Conservation (phyloP, 2,888 invertebrate genomes). For the Oscheius onirici region DNA sequence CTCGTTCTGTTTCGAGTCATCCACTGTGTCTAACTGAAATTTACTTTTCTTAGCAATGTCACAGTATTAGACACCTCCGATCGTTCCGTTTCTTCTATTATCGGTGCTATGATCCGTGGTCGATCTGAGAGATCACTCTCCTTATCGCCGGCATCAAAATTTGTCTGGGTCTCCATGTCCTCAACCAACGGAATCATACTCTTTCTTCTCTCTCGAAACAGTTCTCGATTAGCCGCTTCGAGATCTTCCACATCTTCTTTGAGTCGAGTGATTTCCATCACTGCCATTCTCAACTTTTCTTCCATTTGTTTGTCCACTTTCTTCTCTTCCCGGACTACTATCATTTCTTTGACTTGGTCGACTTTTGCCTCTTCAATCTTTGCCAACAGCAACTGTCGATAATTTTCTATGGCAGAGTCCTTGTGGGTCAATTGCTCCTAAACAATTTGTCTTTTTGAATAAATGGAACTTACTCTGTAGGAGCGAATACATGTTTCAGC, state of each 20-base stretch:
- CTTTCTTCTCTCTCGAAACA: constrained; percentile 20
- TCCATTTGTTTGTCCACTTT: background rate
- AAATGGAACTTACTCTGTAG: constrained; percentile 48
- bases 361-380: constrained; percentile 24
- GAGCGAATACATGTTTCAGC: constrained; percentile 59
- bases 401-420: constrained; percentile 59
- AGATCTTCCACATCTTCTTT: constrained; percentile 39
- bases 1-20: constrained; percentile 27
- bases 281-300: constrained; percentile 16
- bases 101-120: background rate
- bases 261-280: constrained; percentile 17
- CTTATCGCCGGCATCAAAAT: constrained; percentile 18
- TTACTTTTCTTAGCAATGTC: background rate
- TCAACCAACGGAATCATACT: constrained; percentile 7
- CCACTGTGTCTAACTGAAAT: constrained; percentile 9
- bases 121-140: background rate
- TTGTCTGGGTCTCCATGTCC: constrained; percentile 20
- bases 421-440: constrained; percentile 63
- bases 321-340: background rate
- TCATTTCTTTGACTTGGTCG: background rate
- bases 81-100: constrained; percentile 14
- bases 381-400: constrained; percentile 50
- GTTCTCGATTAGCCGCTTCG: constrained; percentile 32
- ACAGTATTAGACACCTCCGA: background rate
- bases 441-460: background rate